Base-by-base conservation (phyloP, 2,888 invertebrate species). In the Drosophila anceps region DNA sequence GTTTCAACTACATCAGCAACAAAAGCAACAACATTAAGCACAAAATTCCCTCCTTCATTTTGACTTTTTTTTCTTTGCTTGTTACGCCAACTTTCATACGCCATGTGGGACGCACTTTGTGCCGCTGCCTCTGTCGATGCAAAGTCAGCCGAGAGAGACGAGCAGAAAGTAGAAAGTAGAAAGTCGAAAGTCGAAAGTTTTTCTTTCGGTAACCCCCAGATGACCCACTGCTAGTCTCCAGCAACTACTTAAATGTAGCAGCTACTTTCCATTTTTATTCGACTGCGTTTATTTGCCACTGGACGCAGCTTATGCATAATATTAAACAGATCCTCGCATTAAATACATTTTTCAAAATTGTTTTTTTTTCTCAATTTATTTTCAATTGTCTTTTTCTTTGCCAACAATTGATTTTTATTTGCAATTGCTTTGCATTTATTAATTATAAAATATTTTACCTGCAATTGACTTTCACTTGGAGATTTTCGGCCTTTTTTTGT, bases 21-120 rank as follows among this genome's bases (percentile, higher is more conserved):
- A 73, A 37, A 18, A 41, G 15, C 9, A 50, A 48, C 50, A 72
- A 72, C 35, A 59, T 61, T 53, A 64, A 62, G 74, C 53, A 31
- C 37, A 67, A 74, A 62, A 18, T 31, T 48, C n/a, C 48, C 48
- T 51, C 63, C 63, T 69, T 72, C 72, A 70, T 62, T 80, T 61
- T 48, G 70, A 13, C 12, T 20, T 44, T 44, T 44, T 20, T 5
- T 10, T 20, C 20, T 43, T 6, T 43, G 10, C 31, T 31, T 31
- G 41, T 65, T 65, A 53, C 66, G 66, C 54, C 66, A 82, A 87
- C 82, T 89, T 85, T 85, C 87, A 89, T 85, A 80, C 69, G 80
- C 88, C 84, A 84, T 89, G 84, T 85, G 89, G 85, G 88, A 89
- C 89, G 82, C 77, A 70, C 73, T 81, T 84, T 82, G 70, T 29